phyloP scores from a whole-genome alignment of 2,888 invertebrate genomes.

The Chymomyza amoena region DNA sequence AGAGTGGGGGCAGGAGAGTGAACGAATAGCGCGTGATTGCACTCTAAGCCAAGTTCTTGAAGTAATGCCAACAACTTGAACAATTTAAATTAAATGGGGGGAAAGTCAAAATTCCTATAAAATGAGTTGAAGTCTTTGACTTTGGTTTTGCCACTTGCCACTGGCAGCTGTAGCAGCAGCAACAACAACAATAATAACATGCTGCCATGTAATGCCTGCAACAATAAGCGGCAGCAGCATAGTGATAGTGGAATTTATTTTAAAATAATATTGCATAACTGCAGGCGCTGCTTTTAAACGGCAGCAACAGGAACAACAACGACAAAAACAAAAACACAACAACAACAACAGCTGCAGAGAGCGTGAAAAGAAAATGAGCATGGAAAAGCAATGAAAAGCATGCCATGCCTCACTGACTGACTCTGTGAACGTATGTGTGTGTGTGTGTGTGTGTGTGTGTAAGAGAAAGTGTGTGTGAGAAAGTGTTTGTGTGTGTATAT shows the following conservation, averaged over 20 bases:
- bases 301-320: constrained; percentile 1
- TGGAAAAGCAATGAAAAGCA: neutral
- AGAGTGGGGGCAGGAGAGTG: constrained; percentile 30
- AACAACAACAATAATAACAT: neutral
- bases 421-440: too few relatives aligned
- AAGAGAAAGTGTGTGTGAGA: neutral
- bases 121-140: neutral
- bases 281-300: constrained; percentile 31
- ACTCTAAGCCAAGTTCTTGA: neutral
- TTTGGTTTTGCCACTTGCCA: neutral
- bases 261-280: constrained; percentile 68
- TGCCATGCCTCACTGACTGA: constrained; percentile 3
- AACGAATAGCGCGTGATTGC: neutral
- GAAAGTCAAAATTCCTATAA: constrained; percentile 21
- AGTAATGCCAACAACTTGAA: constrained; percentile 35
- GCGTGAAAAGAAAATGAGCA: constrained; percentile 3
- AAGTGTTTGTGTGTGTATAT: neutral
- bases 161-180: neutral
- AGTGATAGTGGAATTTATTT: constrained; percentile 53
- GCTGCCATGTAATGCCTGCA: neutral
- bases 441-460: neutral
- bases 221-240: constrained; percentile 14
- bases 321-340: neutral
- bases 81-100: constrained; percentile 71
- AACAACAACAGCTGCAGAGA: neutral